A percentile compares a stretch with the other conserved stretches of the same genome.
These are phyloP conservation scores for Baronia brevicornis DNA, from an alignment of 2,888 invertebrate genomes.

Conservation along the genomic window DNA sequence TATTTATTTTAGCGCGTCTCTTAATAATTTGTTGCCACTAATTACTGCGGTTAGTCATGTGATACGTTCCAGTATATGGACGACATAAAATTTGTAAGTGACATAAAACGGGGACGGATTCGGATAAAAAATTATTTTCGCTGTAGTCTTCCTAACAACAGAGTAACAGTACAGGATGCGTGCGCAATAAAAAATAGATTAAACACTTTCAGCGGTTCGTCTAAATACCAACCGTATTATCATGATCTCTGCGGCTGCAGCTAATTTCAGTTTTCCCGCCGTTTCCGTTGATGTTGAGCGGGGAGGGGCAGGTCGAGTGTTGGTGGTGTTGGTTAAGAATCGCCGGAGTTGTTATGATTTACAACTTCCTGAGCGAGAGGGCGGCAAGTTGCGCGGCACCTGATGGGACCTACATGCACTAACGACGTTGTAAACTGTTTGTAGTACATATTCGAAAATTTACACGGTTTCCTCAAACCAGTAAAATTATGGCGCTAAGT, in stretches of 20 bases:
- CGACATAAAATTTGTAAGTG: constrained; percentile 32
- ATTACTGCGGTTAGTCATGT: constrained; percentile 21
- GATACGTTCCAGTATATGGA: constrained; percentile 1
- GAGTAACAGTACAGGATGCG: constrained; percentile 46
- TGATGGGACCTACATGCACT: constrained; percentile 33
- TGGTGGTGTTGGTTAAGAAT: constrained; percentile 38
- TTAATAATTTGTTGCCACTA: too few relatives aligned
- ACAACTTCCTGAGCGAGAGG: constrained; percentile 58
- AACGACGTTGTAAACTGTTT: constrained; percentile 22
- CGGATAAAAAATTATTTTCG: constrained; percentile 31
- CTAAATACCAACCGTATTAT: constrained; percentile 31
- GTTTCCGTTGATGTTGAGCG: constrained; percentile 15
- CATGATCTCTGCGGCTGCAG: constrained; percentile 23
- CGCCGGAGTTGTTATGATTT: constrained; percentile 52
- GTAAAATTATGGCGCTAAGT: too few relatives aligned
- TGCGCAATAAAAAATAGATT: constrained; percentile 54
- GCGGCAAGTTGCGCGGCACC: constrained; percentile 42
- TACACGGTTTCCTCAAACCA: constrained; percentile 6
- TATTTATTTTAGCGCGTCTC: too few relatives aligned
- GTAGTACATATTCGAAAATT: constrained; percentile 6
- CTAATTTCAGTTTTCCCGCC: constrained; percentile 13
- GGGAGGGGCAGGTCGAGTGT: constrained; percentile 27
- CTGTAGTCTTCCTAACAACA: constrained; percentile 27
- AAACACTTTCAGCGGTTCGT: constrained; percentile 52
- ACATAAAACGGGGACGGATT: constrained; percentile 29